Evolutionary conservation across 2,797 vertebrate genomes (phyloP), one percentile per base, ranked within the genome.

Genomic region (Ptychadena robeensis): DNA sequence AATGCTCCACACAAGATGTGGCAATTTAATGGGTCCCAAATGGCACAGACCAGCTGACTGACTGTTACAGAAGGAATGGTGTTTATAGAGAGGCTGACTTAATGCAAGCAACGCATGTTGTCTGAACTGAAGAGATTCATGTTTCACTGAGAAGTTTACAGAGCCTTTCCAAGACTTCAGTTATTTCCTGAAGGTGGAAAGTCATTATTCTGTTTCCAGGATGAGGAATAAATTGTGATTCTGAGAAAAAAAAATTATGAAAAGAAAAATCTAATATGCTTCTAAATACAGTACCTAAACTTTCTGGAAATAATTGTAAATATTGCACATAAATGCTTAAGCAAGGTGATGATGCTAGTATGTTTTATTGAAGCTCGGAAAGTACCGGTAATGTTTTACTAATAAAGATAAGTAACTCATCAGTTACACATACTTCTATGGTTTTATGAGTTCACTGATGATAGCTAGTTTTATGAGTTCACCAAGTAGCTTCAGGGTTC

Each of bases 101-200:
- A 75, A 75, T 64, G 53, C 82, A 71, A 31, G 64, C 63, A 73
- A 53, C 18, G 37, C 59, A 44, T 85, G 70, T 84, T 79, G 77
- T 74, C 82, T 80, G 65, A 63, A 22, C 65, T 44, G 31, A 63
- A 2, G 3, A 31, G 82, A 14, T 75, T 85, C 57, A 75, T 85
- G 77, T 80, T 85, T 75, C 78, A 74, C 78, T 64, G 82, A 34
- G 71, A 85, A 80, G 80, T 74, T 75, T 85, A 85, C 82, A 70
- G 72, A 44, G 64, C 40, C 7, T 48, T 85, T 85, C 82, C 82
- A 80, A 74, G 63, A 66, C 76, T 66, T 79, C 11, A 80, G 53
- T 70, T 69, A 69, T 80, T 85, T 85, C 72, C 71, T 80, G 25
- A 64, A 70, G 34, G 48, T 75, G 48, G 71, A 80, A 85, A 75